A percentile compares a stretch with the other conserved stretches of the same genome.
Evolutionary conservation across 1,140 invertebrate species (phyloP).

Genomic region (Pseudomyrmex dendroicus): DNA sequence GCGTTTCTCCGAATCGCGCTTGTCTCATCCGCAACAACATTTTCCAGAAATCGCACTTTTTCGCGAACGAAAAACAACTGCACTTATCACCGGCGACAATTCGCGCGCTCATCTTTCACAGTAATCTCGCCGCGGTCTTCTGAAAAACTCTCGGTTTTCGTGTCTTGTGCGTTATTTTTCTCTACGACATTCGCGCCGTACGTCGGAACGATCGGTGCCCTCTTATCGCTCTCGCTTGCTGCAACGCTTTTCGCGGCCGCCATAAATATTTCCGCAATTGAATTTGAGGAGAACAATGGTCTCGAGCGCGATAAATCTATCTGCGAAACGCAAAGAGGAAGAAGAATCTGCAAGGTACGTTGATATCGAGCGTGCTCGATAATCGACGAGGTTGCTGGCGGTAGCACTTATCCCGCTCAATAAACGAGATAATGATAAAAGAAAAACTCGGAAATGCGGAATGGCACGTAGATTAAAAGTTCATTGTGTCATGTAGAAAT

Average conservation of each 20-base stretch:
- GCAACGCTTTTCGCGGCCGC: constrained; percentile 42
- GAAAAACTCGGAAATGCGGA: background rate
- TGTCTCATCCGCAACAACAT: constrained; percentile 40
- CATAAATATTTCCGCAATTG: constrained; percentile 60
- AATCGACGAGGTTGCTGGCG: constrained; percentile 26
- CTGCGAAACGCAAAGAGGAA: constrained; percentile 18
- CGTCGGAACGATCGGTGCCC: constrained; percentile 2
- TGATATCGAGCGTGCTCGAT: constrained; percentile 37
- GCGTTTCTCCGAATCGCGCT: constrained; percentile 5
- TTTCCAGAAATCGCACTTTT: constrained; percentile 38
- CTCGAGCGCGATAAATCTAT: constrained; percentile 52
- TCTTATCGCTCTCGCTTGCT: constrained; percentile 42
- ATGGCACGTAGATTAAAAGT: constrained; percentile 1
- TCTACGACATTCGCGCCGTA: constrained; percentile 5
- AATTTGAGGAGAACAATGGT: constrained; percentile 58
- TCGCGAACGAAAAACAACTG: constrained; percentile 15
- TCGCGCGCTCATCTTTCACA: constrained; percentile 49
- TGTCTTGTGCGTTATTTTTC: constrained; percentile 33
- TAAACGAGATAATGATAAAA: constrained; percentile 35
- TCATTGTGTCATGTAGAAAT: background rate
- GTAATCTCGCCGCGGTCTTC: constrained; percentile 30
- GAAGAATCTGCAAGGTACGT: constrained; percentile 38
- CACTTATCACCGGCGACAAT: constrained; percentile 40
- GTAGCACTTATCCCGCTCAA: constrained; percentile 35
- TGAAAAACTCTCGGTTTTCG: constrained; percentile 22